A percentile compares a stretch with the other conserved stretches of the same genome.
Evolutionary conservation across 2,888 invertebrate species (phyloP).

Genomic region (Epirrhoe alternata): DNA sequence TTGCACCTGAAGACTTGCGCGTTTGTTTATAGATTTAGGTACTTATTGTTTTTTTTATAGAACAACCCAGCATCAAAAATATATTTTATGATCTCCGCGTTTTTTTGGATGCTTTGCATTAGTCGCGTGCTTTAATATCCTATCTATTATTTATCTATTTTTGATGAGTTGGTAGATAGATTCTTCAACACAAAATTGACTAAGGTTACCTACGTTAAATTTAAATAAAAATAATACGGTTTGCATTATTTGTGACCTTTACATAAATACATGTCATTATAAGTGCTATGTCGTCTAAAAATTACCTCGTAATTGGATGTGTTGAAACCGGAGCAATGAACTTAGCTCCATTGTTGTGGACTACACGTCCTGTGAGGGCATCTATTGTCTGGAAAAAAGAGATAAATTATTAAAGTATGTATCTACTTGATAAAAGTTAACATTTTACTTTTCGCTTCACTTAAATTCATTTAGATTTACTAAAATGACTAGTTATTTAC

Average conservation of each 20-base stretch:
- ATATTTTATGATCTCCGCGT: slow-evolving; percentile 14
- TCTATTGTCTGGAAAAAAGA: slow-evolving; percentile 61
- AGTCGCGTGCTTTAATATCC: slow-evolving; percentile 40
- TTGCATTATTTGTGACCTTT: neutral
- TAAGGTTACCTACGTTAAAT: no score
- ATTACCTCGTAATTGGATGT: slow-evolving; percentile 68
- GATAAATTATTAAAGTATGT: slow-evolving; percentile 24
- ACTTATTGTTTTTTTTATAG: neutral
- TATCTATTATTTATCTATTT: slow-evolving; percentile 11
- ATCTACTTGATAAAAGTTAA: neutral
- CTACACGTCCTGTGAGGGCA: slow-evolving; percentile 59
- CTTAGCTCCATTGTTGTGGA: slow-evolving; percentile 65
- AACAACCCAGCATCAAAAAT: neutral
- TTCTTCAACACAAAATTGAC: no score
- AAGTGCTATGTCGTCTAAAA: neutral
- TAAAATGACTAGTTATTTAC: neutral
- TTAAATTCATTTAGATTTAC: neutral
- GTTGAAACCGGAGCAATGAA: slow-evolving; percentile 51
- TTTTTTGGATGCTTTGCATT: slow-evolving; percentile 2
- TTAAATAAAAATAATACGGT: neutral
- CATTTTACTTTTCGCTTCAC: slow-evolving; percentile 7
- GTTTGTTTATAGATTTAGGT: neutral
- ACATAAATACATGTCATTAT: neutral
- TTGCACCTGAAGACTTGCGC: neutral
- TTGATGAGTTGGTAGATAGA: no score